These are phyloP conservation scores for Carcharodon carcharias DNA, from an alignment of 2,797 vertebrate species.

Conservation along the genomic window DNA sequence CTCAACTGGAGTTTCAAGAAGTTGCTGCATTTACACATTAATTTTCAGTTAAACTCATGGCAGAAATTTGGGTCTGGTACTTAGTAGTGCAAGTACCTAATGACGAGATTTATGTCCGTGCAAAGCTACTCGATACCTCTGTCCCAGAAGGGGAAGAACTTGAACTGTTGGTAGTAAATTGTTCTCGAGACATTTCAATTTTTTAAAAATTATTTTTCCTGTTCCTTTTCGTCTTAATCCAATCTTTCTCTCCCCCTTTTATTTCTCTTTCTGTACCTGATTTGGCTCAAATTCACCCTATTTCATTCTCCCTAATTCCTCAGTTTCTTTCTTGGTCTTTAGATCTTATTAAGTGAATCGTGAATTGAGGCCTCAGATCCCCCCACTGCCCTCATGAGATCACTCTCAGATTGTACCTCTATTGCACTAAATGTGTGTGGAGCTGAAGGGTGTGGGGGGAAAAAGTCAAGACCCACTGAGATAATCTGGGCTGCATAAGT, in stretches of 20 bases:
- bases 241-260: background rate
- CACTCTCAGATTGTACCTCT: background rate
- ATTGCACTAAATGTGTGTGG: background rate
- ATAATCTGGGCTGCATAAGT: background rate
- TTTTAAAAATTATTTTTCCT: too few relatives aligned
- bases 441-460: background rate
- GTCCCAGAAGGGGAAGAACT: background rate
- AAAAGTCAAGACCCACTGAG: background rate
- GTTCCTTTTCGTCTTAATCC: background rate
- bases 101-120: background rate
- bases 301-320: background rate
- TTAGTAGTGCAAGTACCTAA: background rate
- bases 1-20: background rate
- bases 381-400: background rate
- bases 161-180: background rate
- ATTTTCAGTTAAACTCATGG: background rate
- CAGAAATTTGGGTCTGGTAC: background rate
- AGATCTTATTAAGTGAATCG: background rate
- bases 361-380: background rate
- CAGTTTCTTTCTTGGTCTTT: background rate
- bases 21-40: background rate
- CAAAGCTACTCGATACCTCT: background rate
- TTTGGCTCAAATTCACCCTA: background rate
- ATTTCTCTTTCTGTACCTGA: background rate
- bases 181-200: too few relatives aligned